Conservation (phyloP, 2,797 vertebrate genomes). For the Botia almorhae region DNA sequence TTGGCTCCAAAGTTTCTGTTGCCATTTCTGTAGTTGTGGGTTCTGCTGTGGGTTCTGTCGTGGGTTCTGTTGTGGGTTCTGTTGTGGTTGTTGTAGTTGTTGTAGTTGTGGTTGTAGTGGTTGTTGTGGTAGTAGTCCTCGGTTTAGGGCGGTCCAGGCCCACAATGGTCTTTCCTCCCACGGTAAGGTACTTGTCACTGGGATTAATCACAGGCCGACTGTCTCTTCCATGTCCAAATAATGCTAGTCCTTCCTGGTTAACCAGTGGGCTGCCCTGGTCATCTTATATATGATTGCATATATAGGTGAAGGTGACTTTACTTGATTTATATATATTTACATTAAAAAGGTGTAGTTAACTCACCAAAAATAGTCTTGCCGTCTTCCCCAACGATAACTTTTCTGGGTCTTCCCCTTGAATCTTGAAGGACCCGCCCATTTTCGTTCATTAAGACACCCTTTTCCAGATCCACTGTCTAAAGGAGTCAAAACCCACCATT, state of each 20-base stretch:
- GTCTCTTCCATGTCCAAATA: conserved; percentile 92
- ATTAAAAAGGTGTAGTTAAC: conserved; percentile 42
- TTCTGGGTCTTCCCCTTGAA: conserved; percentile 89
- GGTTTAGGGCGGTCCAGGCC: conserved; percentile 86
- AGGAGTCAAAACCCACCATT: conserved; percentile 42
- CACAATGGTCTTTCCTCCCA: conserved; percentile 92
- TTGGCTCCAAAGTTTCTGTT: conserved; percentile 62
- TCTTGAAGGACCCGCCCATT: conserved; percentile 94
- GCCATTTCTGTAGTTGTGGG: conserved; percentile 58
- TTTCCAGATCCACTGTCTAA: conserved; percentile 92
- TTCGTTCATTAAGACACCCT: conserved; percentile 89
- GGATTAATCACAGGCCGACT: conserved; percentile 90
- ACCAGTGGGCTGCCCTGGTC: conserved; percentile 89
- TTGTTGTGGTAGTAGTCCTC: conserved; percentile 73
- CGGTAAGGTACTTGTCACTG: conserved; percentile 90
- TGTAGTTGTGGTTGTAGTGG: conserved; percentile 71
- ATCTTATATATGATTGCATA: conserved; percentile 75
- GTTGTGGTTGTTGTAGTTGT: conserved; percentile 69
- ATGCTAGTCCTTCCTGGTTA: conserved; percentile 90
- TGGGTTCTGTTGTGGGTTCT: conserved; percentile 78
- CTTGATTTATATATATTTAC: not conserved
- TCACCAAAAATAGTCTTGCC: conserved; percentile 95
- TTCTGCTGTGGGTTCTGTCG: conserved; percentile 81
- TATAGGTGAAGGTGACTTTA: not conserved
- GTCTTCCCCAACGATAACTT: conserved; percentile 92